A percentile compares a stretch with the other conserved stretches of the same genome.
Evolutionary conservation across 2,113 vertebrate genomes (phyloP).

Genomic region (Tychaedon coryphoeus): DNA sequence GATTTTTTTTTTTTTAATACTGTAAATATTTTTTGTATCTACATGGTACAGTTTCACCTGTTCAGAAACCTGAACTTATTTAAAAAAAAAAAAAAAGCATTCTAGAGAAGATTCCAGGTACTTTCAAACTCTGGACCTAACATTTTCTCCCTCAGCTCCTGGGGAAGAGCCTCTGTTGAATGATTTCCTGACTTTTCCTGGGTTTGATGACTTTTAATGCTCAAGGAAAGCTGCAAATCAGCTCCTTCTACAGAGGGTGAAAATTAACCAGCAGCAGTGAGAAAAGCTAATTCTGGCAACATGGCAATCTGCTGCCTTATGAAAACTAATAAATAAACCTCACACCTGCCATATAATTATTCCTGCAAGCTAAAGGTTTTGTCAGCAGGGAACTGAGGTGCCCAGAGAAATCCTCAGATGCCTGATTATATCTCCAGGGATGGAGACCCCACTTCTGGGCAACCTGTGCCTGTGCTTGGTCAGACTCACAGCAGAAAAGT

Average conservation of each 20-base stretch:
- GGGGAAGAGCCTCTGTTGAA: not conserved
- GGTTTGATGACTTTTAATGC: not conserved
- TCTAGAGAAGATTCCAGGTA: not conserved
- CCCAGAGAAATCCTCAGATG: not conserved
- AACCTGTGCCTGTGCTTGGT: not conserved
- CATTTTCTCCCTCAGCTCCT: not conserved
- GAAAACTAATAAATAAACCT: not conserved
- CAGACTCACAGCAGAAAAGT: not conserved
- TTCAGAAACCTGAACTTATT: not conserved
- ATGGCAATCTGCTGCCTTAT: not conserved
- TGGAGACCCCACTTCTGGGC: not conserved
- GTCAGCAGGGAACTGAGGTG: not conserved
- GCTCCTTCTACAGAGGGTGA: not conserved
- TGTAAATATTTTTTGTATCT: not conserved
- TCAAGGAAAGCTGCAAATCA: not conserved
- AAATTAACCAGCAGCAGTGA: not conserved
- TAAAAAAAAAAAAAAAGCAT: not conserved
- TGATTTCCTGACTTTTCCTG: not conserved
- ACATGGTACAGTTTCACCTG: not conserved
- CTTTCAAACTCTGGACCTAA: not conserved
- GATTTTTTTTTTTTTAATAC: not conserved
- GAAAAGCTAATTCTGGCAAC: not conserved
- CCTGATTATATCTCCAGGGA: not conserved
- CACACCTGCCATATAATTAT: not conserved
- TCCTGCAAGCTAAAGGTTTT: not conserved